Conservation (phyloP, 2,113 vertebrate genomes). For the Gymnorhina tibicen region DNA sequence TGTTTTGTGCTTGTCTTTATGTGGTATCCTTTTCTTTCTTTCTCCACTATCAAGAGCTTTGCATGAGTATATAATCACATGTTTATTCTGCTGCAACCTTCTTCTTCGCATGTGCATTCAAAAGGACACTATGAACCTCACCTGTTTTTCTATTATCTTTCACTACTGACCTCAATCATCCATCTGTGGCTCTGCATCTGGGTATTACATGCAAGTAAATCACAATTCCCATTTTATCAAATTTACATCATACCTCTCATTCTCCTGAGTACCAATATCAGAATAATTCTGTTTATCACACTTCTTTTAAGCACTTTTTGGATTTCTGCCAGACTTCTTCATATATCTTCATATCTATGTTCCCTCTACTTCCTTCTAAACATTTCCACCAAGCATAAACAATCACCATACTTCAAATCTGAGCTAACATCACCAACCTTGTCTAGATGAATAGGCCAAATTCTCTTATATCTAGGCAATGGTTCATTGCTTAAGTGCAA, state of each 20-base stretch:
- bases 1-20: background rate
- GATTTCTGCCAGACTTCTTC: background rate
- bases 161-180: background rate
- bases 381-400: background rate
- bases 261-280: background rate
- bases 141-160: background rate
- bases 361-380: background rate
- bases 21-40: background rate
- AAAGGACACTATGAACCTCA: background rate
- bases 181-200: background rate
- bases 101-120: background rate
- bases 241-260: background rate
- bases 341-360: background rate
- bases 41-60: background rate
- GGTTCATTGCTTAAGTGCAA: background rate
- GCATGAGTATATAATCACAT: background rate
- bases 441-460: background rate
- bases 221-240: background rate
- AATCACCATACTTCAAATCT: background rate
- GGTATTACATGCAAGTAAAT: background rate
- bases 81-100: background rate
- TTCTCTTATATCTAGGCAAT: background rate
- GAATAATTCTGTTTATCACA: background rate
- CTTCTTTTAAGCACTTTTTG: background rate
- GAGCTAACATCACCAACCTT: background rate